phyloP scores from a whole-genome alignment of 2,113 vertebrate genomes.

The Sterrhoptilus dennistouni region DNA sequence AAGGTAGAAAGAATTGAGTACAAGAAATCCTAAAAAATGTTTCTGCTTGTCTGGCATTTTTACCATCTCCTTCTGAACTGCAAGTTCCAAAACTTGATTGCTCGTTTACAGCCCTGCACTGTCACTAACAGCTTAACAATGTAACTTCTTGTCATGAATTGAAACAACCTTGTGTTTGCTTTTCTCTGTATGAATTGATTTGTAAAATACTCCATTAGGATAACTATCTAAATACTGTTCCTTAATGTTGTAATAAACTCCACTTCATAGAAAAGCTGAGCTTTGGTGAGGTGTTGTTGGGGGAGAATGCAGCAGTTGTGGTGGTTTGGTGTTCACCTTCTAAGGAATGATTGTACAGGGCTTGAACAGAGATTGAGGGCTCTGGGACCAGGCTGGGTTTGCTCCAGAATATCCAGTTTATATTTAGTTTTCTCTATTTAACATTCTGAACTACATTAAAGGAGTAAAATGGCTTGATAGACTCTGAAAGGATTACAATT shows the following conservation, averaged over 20 bases:
- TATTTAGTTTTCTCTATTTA: not conserved
- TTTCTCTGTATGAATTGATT: conserved; percentile 49
- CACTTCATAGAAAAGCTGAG: conserved; percentile 38
- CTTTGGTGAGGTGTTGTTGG: not conserved
- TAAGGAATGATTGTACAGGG: not conserved
- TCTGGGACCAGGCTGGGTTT: not conserved
- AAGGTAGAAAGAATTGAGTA: conserved; percentile 99
- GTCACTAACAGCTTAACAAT: conserved; percentile 56
- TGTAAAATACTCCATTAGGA: conserved; percentile 71
- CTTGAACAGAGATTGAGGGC: not conserved
- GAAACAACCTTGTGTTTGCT: conserved; percentile 46
- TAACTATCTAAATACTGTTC: conserved; percentile 17
- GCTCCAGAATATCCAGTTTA: not conserved
- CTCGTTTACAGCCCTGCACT: conserved; percentile 66
- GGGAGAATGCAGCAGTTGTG: not conserved
- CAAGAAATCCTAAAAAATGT: conserved; percentile 88
- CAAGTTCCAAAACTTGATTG: conserved; percentile 55
- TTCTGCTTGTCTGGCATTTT: conserved; percentile 54
- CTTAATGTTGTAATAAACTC: conserved; percentile 72
- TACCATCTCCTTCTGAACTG: conserved; percentile 55
- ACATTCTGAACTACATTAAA: not conserved
- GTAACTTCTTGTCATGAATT: conserved; percentile 57
- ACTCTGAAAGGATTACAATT: not conserved
- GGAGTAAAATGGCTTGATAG: not conserved
- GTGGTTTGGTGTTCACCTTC: not conserved